Evolutionary conservation across 2,888 invertebrate species (phyloP), one percentile per base, ranked within the genome.

Genomic region (Phrixothrix hirtus): DNA sequence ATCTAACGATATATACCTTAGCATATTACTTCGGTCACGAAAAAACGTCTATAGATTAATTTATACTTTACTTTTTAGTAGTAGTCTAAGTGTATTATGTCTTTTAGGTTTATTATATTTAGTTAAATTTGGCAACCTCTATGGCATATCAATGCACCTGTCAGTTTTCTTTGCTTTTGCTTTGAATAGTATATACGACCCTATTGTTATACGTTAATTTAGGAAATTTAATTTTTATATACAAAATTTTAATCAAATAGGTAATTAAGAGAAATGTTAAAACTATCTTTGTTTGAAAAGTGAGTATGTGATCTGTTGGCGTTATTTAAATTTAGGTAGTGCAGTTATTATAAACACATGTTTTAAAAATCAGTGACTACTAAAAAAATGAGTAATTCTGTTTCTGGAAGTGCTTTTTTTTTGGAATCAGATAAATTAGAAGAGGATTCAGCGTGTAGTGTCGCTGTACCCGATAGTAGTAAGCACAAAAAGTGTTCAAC

Each of bases 401-500:
- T 62, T 34, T 54, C 65, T 39, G 64, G 62, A 46, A 61, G 60
- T 56, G 61, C 62, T 55, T 55, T 57, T 51, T 57, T 70, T 45
- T 58, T 69, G 42, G 68, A 67, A 49, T 42, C 68, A 56, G 73
- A 74, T 34, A 74, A 74, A 73, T 72, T 74, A 29, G 75, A 75
- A 62, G 66, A 67, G 25, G 70, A 67, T 39, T 55, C 63, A 36
- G 66, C 67, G 15, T 57, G 59, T 38, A 55, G 60, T 25, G 54
- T 66, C 39, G 53, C 61, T 30, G 46, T 67, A 39, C 66, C 64
- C 7, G 63, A 78, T 70, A 77, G 73, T 55, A 79, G 80, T 75
- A 84, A 85, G 69, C 85, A 86, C 64, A 88, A 87, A 74, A 88
- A 87, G 69, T 74, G 83, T 59, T 86, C 86, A 7, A 81, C 83